phyloP scores from a whole-genome alignment of 2,888 invertebrate genomes.

The Hermodice carunculata region DNA sequence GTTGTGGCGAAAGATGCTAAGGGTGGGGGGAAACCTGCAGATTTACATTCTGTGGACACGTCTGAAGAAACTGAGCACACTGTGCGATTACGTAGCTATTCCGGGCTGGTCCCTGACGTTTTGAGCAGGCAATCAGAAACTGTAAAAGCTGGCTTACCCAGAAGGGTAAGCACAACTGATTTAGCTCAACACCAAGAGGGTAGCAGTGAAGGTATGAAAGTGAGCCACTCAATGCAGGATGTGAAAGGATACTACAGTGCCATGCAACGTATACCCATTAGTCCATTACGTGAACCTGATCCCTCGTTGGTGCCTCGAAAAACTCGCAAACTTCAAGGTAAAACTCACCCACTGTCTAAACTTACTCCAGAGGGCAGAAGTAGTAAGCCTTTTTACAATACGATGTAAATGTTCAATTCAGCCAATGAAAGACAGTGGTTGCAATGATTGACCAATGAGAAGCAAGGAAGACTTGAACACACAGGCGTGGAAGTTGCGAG shows the following conservation, averaged over 20 bases:
- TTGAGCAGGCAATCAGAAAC: too few relatives aligned
- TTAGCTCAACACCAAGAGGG: background rate
- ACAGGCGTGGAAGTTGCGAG: too few relatives aligned
- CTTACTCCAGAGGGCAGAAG: background rate
- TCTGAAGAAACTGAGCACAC: too few relatives aligned
- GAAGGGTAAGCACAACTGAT: background rate
- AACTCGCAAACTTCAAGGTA: conserved; percentile 15
- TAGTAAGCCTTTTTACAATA: conserved; percentile 8
- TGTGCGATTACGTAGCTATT: too few relatives aligned
- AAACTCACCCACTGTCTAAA: conserved; percentile 12
- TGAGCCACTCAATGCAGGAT: background rate
- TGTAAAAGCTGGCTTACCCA: background rate
- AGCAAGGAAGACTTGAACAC: too few relatives aligned
- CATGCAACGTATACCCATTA: conserved; percentile 5
- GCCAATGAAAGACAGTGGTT: too few relatives aligned
- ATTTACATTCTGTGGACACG: too few relatives aligned
- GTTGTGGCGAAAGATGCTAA: too few relatives aligned
- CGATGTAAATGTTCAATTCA: too few relatives aligned
- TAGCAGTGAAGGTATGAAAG: background rate
- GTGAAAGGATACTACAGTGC: background rate
- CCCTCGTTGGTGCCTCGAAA: conserved; percentile 5
- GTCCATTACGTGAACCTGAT: conserved; percentile 3
- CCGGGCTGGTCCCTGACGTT: too few relatives aligned
- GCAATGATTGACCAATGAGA: too few relatives aligned
- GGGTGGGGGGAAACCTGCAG: too few relatives aligned